phyloP scores from a whole-genome alignment of 92 coral and sea anemone species.

The Porites evermanni region DNA sequence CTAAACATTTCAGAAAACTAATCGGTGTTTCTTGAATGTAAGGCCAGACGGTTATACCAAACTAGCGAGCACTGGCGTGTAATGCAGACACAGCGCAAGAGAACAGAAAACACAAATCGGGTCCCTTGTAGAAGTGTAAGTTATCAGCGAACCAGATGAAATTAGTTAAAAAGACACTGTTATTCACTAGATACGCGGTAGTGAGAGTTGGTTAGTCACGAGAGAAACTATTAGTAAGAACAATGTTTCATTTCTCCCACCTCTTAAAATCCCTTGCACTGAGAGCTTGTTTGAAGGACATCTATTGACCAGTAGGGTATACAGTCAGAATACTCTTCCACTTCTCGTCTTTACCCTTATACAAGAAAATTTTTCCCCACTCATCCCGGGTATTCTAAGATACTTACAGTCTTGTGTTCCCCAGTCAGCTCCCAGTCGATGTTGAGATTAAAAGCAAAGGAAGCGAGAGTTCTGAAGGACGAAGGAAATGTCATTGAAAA shows the following conservation, averaged over 20 bases:
- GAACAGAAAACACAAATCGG: slow-evolving; percentile 7
- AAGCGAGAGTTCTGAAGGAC: slow-evolving; percentile 79
- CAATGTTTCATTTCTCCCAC: neutral
- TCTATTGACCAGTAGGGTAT: neutral
- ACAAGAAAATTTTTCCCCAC: neutral
- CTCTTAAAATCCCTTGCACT: neutral
- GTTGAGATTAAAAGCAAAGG: slow-evolving; percentile 96
- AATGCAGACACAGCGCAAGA: neutral
- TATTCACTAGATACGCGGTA: too few species aligned
- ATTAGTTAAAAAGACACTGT: too few species aligned
- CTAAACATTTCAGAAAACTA: neutral
- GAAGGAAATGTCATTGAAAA: neutral
- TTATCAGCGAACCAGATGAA: neutral
- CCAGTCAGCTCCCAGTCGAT: slow-evolving; percentile 95
- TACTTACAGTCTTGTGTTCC: slow-evolving; percentile 62
- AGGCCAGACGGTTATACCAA: neutral
- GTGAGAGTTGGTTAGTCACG: neutral
- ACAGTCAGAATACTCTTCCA: neutral
- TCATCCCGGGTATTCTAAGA: neutral
- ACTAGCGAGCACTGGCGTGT: slow-evolving; percentile 17
- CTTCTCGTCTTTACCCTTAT: too few species aligned
- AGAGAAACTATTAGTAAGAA: neutral
- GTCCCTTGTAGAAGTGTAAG: slow-evolving; percentile 5
- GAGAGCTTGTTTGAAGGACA: neutral
- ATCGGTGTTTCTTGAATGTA: too few species aligned